Conservation (phyloP, 2,888 invertebrate species). For the Octodonta nipae region DNA sequence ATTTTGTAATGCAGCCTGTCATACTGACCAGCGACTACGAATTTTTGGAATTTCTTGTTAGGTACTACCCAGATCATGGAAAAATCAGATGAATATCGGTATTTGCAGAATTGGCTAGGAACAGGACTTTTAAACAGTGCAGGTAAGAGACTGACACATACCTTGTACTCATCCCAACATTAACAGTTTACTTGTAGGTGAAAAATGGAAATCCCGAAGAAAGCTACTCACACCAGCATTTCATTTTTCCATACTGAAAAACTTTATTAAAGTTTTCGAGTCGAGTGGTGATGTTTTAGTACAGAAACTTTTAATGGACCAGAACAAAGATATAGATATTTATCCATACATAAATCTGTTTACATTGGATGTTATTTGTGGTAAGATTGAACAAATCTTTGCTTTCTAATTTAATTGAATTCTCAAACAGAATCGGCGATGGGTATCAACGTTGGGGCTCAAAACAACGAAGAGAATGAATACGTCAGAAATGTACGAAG, state of each 20-base stretch:
- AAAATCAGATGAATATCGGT: conserved; percentile 27
- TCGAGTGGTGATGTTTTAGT: conserved; percentile 46
- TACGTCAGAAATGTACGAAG: conserved; percentile 2
- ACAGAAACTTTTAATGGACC: conserved; percentile 37
- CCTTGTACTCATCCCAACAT: background rate
- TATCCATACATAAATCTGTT: conserved; percentile 47
- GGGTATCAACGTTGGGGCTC: conserved; percentile 1
- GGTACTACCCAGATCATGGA: conserved; percentile 23
- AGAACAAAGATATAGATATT: conserved; percentile 41
- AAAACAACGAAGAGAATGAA: background rate
- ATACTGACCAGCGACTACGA: conserved; percentile 15
- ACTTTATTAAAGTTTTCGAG: conserved; percentile 57
- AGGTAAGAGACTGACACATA: conserved; percentile 25
- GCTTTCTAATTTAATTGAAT: too few species aligned
- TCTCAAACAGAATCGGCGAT: conserved; percentile 4
- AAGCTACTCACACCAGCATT: conserved; percentile 66
- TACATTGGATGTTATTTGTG: conserved; percentile 49
- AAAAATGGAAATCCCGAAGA: conserved; percentile 52
- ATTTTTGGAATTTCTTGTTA: conserved; percentile 22
- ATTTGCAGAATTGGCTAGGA: conserved; percentile 29
- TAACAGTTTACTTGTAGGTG: too few species aligned
- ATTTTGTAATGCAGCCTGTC: conserved; percentile 8
- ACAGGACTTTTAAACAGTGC: conserved; percentile 29
- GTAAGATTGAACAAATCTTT: conserved; percentile 36
- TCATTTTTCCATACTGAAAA: conserved; percentile 63